Evolutionary conservation across 2,113 vertebrate species (phyloP), one percentile per base, ranked within the genome.

Genomic region (Polyodon spathula): DNA sequence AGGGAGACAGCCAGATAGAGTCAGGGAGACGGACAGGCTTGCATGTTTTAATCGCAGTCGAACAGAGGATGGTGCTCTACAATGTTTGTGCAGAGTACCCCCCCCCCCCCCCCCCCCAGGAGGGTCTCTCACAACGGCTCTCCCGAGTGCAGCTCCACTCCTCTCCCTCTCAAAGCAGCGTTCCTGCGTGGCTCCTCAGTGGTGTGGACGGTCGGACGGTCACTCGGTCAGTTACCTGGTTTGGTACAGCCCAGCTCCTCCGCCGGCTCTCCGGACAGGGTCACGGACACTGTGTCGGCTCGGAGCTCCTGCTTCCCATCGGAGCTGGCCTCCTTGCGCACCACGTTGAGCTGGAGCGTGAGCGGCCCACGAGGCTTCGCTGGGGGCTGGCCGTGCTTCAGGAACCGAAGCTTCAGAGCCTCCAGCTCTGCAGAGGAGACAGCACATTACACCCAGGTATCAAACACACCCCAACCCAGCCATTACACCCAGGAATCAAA

Each of bases 401-500:
- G 79, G 78, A 95, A 99, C 17, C 96, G 91, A 44, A 89, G 77
- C 68, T 93, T 97, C 71, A 99, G 66, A 41, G 90, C 92, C 83
- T 92, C 90, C 37, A 99, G 62, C 38, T 90, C 96, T 99, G 72
- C 56, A 62, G 0, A 12, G 3, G 14, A 40, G 42, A 8, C 5
- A 54, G 6, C 53, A 54, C 5, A 54, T n/a, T 4, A 6, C 9
- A 27, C 9, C 8, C 8, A 46, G 16, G 15, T 27, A 15, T 56
- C 50, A 66, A 12, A 63, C n/a, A n/a, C n/a, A n/a, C n/a, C n/a
- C n/a, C n/a, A n/a, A n/a, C n/a, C n/a, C n/a, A n/a, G n/a, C n/a
- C n/a, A n/a, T n/a, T n/a, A n/a, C n/a, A n/a, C n/a, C n/a, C n/a
- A n/a, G n/a, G n/a, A n/a, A n/a, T n/a, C n/a, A n/a, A n/a, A n/a